Evolutionary conservation across 1,140 invertebrate species (phyloP).

Genomic region (Heliconius himera): DNA sequence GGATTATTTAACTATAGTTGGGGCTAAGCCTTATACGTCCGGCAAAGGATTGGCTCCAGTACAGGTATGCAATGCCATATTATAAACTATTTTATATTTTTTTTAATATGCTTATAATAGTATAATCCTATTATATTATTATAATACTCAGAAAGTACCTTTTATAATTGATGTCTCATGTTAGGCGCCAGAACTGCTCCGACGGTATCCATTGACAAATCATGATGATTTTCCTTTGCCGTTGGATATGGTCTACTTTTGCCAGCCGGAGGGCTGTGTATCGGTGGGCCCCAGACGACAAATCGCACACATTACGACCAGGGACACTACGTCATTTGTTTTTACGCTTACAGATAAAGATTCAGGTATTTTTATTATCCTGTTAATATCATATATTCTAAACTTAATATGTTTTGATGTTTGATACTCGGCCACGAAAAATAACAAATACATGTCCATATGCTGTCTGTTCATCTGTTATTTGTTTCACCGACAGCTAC

Average conservation of each 20-base stretch:
- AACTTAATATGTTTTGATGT: no score
- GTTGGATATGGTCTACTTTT: conserved; percentile 99
- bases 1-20: conserved; percentile 98
- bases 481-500: no score
- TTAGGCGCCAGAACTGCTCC: conserved; percentile 93
- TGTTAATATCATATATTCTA: background rate
- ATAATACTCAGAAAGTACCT: conserved; percentile 62
- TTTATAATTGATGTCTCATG: conserved; percentile 88
- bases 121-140: background rate
- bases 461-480: no score
- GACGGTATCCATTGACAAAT: conserved; percentile 98
- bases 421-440: no score
- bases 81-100: background rate
- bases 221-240: conserved; percentile 98
- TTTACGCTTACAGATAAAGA: conserved; percentile 99
- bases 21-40: conserved; percentile 88
- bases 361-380: conserved; percentile 85
- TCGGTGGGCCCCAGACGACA: conserved; percentile 93
- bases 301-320: conserved; percentile 78
- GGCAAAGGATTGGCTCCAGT: conserved; percentile 86
- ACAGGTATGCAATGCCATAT: conserved; percentile 82
- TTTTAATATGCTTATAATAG: background rate
- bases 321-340: conserved; percentile 98
- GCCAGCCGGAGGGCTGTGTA: conserved; percentile 99
- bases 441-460: no score